phyloP scores from a whole-genome alignment of 2,797 vertebrate genomes.

The Lemur catta region DNA sequence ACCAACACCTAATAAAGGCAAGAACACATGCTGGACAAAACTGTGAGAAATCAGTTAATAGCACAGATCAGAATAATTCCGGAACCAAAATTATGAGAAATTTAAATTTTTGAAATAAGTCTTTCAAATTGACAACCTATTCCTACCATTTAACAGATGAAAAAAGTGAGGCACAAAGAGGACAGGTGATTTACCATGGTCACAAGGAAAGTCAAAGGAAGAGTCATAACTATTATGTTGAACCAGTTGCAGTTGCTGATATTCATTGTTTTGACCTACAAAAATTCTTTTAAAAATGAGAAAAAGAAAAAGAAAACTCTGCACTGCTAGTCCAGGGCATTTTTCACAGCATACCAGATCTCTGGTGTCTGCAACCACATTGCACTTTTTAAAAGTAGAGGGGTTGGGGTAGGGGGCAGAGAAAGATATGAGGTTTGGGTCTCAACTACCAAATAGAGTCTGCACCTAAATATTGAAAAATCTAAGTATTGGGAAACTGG shows the following conservation, averaged over 20 bases:
- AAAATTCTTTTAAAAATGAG: neutral
- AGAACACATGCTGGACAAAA: neutral
- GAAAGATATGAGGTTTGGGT: neutral
- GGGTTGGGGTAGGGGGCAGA: neutral
- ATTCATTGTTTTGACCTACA: neutral
- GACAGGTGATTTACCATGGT: neutral
- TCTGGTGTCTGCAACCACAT: neutral
- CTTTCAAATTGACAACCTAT: neutral
- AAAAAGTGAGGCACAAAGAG: neutral
- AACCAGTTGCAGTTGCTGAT: neutral
- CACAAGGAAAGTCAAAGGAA: neutral
- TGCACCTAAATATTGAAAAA: constrained; percentile 44
- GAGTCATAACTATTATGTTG: neutral
- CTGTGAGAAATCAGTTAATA: neutral
- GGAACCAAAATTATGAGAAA: neutral
- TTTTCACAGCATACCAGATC: neutral
- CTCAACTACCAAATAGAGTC: neutral
- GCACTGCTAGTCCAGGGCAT: neutral
- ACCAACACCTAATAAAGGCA: neutral
- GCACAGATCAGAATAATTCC: neutral
- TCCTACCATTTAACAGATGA: neutral
- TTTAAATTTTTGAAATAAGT: neutral
- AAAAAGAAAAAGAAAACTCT: neutral
- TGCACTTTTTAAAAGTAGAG: neutral
- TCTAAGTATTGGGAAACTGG: constrained; percentile 58